phyloP scores from a whole-genome alignment of 2,888 invertebrate species.

The Blastobasis adustella region DNA sequence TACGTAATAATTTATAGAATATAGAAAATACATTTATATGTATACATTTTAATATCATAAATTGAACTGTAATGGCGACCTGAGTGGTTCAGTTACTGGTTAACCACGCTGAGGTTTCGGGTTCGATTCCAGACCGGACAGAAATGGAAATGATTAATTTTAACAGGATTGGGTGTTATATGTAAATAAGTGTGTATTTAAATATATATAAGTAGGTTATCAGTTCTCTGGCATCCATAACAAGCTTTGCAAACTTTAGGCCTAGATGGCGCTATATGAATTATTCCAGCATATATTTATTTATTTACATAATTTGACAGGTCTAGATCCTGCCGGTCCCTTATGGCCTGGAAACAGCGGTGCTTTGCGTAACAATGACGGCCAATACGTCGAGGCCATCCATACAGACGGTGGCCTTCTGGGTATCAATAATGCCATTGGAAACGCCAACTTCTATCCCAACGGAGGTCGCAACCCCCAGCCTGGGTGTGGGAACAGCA shows the following conservation, averaged over 20 bases:
- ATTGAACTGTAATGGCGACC: too few species aligned
- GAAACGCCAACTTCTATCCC: constrained; percentile 34
- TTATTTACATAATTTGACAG: constrained; percentile 13
- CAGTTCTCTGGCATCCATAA: too few species aligned
- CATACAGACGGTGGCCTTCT: constrained; percentile 35
- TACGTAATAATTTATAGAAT: too few species aligned
- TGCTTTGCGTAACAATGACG: constrained; percentile 23
- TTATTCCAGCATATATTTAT: too few species aligned
- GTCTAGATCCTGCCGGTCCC: constrained; percentile 43
- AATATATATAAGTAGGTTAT: too few species aligned
- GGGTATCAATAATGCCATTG: constrained; percentile 30
- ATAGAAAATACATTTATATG: constrained; percentile 42
- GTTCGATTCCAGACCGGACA: too few species aligned
- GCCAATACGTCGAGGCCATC: constrained; percentile 32
- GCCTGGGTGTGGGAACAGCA: constrained; percentile 24
- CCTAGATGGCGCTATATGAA: background rate
- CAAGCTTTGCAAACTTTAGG: too few species aligned
- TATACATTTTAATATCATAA: too few species aligned
- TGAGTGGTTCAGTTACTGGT: too few species aligned
- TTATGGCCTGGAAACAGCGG: constrained; percentile 25
- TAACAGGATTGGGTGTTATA: too few species aligned
- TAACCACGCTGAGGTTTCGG: too few species aligned
- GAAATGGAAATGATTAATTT: background rate
- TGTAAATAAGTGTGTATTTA: too few species aligned
- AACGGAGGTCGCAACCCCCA: constrained; percentile 32